Conservation (phyloP, 2,888 invertebrate species). For the Brenthis hecate region DNA sequence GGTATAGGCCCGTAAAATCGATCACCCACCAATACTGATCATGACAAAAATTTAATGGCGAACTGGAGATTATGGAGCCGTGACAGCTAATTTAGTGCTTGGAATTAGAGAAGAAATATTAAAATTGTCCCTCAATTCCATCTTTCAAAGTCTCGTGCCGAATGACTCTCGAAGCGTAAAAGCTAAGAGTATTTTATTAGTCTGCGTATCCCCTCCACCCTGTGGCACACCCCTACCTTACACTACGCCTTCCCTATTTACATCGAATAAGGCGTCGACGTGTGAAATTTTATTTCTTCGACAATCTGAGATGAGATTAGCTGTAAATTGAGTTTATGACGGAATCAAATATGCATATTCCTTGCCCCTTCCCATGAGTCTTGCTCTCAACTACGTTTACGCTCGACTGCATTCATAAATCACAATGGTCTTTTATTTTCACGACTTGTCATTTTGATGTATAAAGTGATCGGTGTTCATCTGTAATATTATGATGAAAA, state of each 20-base stretch:
- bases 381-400: conserved; percentile 52
- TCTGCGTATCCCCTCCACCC: conserved; percentile 55
- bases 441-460: conserved; percentile 59
- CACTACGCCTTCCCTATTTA: conserved; percentile 58
- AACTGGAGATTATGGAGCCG: conserved; percentile 59
- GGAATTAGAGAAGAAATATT: conserved; percentile 27
- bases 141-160: conserved; percentile 53
- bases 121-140: conserved; percentile 37
- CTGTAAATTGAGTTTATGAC: conserved; percentile 81
- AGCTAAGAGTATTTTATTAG: conserved; percentile 56
- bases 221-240: conserved; percentile 31
- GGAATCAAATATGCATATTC: conserved; percentile 76
- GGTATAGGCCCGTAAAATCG: conserved; percentile 79
- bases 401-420: conserved; percentile 55
- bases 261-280: conserved; percentile 69
- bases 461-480: conserved; percentile 55
- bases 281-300: conserved; percentile 81
- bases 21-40: conserved; percentile 75
- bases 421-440: conserved; percentile 54
- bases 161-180: conserved; percentile 65
- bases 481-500: conserved; percentile 43
- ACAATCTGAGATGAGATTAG: conserved; percentile 81
- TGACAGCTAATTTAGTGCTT: conserved; percentile 57
- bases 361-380: conserved; percentile 19
- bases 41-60: conserved; percentile 74